Conservation (phyloP, 2,888 invertebrate genomes). For the Hermodice carunculata region DNA sequence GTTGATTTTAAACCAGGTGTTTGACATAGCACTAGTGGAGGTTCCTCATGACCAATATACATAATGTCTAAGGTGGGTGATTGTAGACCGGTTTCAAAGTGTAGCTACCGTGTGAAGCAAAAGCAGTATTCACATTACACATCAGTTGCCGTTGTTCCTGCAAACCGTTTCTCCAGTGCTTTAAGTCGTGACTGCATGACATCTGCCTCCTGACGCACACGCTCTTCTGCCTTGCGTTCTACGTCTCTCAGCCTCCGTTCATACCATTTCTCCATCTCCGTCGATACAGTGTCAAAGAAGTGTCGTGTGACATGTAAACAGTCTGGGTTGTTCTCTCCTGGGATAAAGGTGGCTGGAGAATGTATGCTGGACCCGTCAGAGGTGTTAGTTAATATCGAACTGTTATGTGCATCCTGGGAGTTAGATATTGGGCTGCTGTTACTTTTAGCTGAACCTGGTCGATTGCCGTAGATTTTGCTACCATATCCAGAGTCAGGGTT, state of each 20-base stretch:
- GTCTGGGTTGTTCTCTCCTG: background rate
- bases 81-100: too few species aligned
- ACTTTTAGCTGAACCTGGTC: too few species aligned
- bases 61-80: too few species aligned
- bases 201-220: conserved; percentile 9
- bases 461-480: conserved; percentile 79
- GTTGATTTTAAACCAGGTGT: too few species aligned
- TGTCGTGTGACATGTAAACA: conserved; percentile 15
- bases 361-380: conserved; percentile 12
- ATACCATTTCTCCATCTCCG: conserved; percentile 26
- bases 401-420: too few species aligned
- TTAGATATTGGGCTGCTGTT: too few species aligned
- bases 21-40: too few species aligned
- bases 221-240: conserved; percentile 21
- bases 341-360: background rate
- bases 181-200: conserved; percentile 18
- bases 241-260: conserved; percentile 22
- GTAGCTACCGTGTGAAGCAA: too few species aligned
- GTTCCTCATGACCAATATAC: too few species aligned
- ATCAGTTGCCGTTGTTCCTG: too few species aligned
- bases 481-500: conserved; percentile 85
- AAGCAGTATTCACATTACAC: too few species aligned
- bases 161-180: conserved; percentile 7
- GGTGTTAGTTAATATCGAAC: conserved; percentile 9
- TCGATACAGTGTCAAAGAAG: conserved; percentile 23